Evolutionary conservation across 2,888 invertebrate species (phyloP), one percentile per base, ranked within the genome.

Genomic region (Coenonympha arcania): DNA sequence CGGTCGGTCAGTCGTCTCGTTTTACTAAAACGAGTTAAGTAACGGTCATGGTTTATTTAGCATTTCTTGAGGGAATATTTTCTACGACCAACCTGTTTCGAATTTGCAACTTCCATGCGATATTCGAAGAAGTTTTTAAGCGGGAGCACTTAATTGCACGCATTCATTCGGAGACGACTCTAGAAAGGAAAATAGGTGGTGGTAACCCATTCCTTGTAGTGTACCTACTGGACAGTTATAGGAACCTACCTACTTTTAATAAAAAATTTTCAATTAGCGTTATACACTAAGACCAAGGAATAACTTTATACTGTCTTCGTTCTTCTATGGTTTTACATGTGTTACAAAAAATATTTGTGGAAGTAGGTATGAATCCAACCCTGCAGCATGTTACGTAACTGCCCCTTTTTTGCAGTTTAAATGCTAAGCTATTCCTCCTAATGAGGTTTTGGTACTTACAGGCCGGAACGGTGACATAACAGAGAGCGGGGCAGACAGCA

Each of bases 401-500:
- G n/a, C n/a, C n/a, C n/a, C n/a, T n/a, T n/a, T n/a, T n/a, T n/a
- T n/a, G n/a, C 4, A 18, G 6, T 3, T 18, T 33, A 16, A 33
- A 16, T 33, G 9, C 15, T 15, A 31, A n/a, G 11, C 20, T 13
- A 19, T 13, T 18, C 11, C 2, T 41, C 16, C 11, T 11, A 30
- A 41, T 19, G 15, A 39, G 39, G 9, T 19, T 11, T 30, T 44
- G 44, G 15, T 51, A 28, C 16, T 72, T 78, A 19, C 83, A 76
- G 90, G 89, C 60, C 89, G 90, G 56, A 90, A 90, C 64, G 90
- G 90, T 3, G 87, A 87, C 55, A 89, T 91, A 67, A 89, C 91
- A 54, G 86, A 85, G 55, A 86, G 87, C 11, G 89, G 90, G 6
- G 81, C 87, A 28, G 91, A 91, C 73, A 91, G 91, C 70, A 91